Percentiles rank a stretch among this genome's conserved stretches.
Evolutionary conservation across 2,888 invertebrate genomes (phyloP).

Genomic region (Venusia cambrica): DNA sequence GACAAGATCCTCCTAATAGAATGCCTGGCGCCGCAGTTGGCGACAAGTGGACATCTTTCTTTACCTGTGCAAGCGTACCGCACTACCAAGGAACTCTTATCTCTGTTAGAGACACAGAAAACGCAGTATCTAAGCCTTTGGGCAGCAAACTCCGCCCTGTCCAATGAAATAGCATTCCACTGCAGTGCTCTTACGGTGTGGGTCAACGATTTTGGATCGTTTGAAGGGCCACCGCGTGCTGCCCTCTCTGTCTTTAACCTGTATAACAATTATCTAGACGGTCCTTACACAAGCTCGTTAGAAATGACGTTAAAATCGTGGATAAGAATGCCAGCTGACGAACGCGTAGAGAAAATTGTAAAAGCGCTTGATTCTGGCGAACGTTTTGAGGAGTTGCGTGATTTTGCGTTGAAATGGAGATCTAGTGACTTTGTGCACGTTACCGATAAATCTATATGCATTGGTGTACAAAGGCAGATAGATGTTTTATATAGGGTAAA

Average conservation of each 20-base stretch:
- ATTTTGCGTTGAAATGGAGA: background rate
- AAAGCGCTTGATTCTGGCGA: background rate
- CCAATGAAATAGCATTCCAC: conserved; percentile 3
- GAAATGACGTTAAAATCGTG: background rate
- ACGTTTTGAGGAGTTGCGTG: no score
- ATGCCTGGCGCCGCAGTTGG: no score
- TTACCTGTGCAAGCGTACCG: background rate
- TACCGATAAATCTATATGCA: background rate
- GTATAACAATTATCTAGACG: background rate
- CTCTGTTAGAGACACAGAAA: conserved; percentile 3
- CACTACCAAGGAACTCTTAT: background rate
- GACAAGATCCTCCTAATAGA: conserved; percentile 1
- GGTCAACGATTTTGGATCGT: conserved; percentile 4
- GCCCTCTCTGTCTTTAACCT: background rate
- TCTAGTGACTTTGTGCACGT: background rate
- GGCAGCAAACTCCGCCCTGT: conserved; percentile 5
- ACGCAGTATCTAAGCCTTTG: conserved; percentile 7
- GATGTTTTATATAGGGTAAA: no score
- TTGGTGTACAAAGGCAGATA: background rate
- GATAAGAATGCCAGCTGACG: background rate
- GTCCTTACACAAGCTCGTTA: background rate
- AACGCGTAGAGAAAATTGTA: background rate
- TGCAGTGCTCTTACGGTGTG: background rate
- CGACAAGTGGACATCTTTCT: no score
- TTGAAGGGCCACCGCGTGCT: background rate